Percentiles rank a stretch among this genome's conserved stretches.
phyloP scores from a whole-genome alignment of 2,888 invertebrate species.

The Zelleria hepariella region DNA sequence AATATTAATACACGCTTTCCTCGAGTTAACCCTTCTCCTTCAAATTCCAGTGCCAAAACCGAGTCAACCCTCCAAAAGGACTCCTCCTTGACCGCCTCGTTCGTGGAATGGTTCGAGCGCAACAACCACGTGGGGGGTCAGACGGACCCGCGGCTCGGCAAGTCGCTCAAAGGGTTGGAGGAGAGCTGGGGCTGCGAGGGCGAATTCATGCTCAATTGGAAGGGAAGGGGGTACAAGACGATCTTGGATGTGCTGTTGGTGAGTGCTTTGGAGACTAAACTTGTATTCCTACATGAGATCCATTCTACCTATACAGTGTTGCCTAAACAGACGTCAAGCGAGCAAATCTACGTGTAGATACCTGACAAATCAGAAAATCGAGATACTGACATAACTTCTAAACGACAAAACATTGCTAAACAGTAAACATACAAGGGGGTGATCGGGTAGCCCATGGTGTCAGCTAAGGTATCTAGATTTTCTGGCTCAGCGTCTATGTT shows the following conservation, averaged over 20 bases:
- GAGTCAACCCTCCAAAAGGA: conserved; percentile 37
- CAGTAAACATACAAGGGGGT: no score
- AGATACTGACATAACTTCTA: no score
- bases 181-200: conserved; percentile 80
- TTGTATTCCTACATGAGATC: no score
- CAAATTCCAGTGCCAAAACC: conserved; percentile 27
- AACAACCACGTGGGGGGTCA: conserved; percentile 76
- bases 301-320: no score
- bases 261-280: no score
- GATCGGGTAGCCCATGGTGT: no score
- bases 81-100: conserved; percentile 48
- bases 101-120: conserved; percentile 74
- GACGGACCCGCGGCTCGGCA: conserved; percentile 51
- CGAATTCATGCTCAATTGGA: conserved; percentile 80
- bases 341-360: no score
- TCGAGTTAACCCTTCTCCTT: neutral
- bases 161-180: conserved; percentile 75
- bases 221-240: conserved; percentile 77
- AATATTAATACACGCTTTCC: neutral
- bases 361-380: no score
- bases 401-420: no score
- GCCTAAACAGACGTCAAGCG: no score
- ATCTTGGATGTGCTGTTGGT: conserved; percentile 80
- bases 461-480: no score
- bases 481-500: no score